Conservation (phyloP, 2,113 vertebrate species). For the Marcusenius ussheri region DNA sequence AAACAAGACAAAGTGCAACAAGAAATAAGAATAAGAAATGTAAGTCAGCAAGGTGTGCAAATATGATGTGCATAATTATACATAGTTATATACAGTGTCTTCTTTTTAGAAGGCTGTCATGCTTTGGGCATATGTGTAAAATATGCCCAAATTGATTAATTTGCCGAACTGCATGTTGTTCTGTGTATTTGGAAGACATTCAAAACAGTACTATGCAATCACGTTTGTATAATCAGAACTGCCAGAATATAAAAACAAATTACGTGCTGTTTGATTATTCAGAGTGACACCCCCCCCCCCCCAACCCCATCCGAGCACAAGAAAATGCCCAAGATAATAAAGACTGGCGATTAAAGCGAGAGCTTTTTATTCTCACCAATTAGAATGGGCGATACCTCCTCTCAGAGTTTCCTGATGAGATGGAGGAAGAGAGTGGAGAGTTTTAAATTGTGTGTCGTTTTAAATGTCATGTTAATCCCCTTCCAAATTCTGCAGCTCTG, state of each 20-base stretch:
- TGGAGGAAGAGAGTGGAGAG: constrained; percentile 34
- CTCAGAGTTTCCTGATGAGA: not conserved
- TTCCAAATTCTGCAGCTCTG: constrained; percentile 35
- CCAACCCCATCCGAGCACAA: not conserved
- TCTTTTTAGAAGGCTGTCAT: not conserved
- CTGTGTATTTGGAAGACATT: not conserved
- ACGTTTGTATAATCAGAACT: not conserved
- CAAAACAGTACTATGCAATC: not conserved
- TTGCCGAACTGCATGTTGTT: not conserved
- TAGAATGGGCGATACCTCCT: constrained; percentile 24
- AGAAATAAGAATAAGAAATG: not conserved
- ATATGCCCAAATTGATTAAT: not conserved
- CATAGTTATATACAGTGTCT: not conserved
- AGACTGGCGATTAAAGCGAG: constrained; percentile 6
- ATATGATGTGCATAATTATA: not conserved
- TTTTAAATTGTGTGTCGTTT: constrained; percentile 30
- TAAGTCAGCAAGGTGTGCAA: not conserved
- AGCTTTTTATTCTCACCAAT: constrained; percentile 22
- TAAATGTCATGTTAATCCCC: constrained; percentile 44
- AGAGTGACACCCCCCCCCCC: not conserved
- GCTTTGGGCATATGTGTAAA: not conserved
- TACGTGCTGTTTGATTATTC: constrained; percentile 7
- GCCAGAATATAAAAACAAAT: not conserved
- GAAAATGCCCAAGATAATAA: not conserved
- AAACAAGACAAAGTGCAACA: not conserved